Evolutionary conservation across 2,888 invertebrate species (phyloP), one percentile per base, ranked within the genome.

Genomic region (Synanthedon formicaeformis): DNA sequence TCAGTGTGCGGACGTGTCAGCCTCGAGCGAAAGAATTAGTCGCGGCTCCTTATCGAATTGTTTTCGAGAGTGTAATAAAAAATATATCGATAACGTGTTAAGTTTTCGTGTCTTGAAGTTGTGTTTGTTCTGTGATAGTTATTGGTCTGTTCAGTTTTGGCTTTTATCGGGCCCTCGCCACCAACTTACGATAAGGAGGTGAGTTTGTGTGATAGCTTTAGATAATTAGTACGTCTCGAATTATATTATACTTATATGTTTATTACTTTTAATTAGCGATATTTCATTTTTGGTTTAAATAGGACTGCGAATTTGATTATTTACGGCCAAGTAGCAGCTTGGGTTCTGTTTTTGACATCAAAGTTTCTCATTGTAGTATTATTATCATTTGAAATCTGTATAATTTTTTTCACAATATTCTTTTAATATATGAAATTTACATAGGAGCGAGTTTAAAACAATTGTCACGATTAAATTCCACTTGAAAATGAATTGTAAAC

Each of bases 101-200:
- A 55, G 59, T 53, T 51, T 55, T 54, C 34, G 51, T 3, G 45
- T 11, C 51, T 34, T 45, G 41, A 52, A 52, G 51, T 48, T 71
- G 81, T 81, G 82, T 78, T 81, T 73, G 74, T 73, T 72, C 65
- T 69, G 81, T 82, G 84, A 73, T 74, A 63, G 48, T 48, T 23
- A n/a, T 51, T 23, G 68, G 69, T 69, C 73, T 81, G 78, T 65
- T 72, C 81, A 76, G 73, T 68, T 68, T 55, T 52, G 55, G 55
- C 56, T 61, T 67, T 75, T 81, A 79, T 79, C 78, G 72, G 65
- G 34, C 73, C 67, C 69, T 71, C 73, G 65, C 67, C 72, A 66
- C 67, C 76, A 63, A 73, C 75, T 76, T 71, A 57, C 71, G 86
- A 86, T 86, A 86, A 86, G 62, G 58, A 83, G 86, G 85, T 86